Base-by-base conservation (phyloP, 2,888 invertebrate genomes). In the Meiosimyza platycephala region DNA sequence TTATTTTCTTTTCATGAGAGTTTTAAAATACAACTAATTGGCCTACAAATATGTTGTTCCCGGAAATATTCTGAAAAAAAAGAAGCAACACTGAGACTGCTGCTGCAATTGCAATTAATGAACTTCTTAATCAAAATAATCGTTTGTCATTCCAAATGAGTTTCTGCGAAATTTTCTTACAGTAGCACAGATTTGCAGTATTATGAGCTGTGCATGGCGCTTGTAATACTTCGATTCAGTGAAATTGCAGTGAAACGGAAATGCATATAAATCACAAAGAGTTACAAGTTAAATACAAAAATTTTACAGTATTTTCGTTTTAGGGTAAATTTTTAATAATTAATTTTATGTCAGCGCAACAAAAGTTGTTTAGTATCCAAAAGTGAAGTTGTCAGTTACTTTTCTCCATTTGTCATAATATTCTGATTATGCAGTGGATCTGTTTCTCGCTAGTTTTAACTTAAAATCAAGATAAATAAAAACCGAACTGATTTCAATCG, bases 211-310 rank as follows among this genome's bases (percentile, higher is more conserved):
- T 22, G 3, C 28, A 82, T 81, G 84, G 84, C 84, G 84, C 85
- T 83, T 82, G 80, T 81, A 80, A 83, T 85, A 83, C 84, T 79
- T 78, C 82, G 84, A 84, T 82, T 84, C 84, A 83, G 80, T 83
- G 82, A 79, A 82, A 79, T 85, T 79, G 82, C 83, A 85, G 79
- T 77, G 82, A 81, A 83, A 83, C 84, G 84, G 84, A 84, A 84
- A 84, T 83, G 79, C 79, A 75, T 74, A 84, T 84, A 84, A 84
- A 85, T 84, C 84, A 84, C 68, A 18, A 22, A 28, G 51, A 64
- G 28, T 13, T n/a, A 15, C 48, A 47, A 62, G 28, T 28, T 28
- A 4, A 28, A 28, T 28, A 28, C 2, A 28, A 28, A 2, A 28
- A 4, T 28, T 28, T 3, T 28, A 4, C 4, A 28, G 28, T 28